Evolutionary conservation across 2,888 invertebrate genomes (phyloP), one percentile per base, ranked within the genome.

Genomic region (Myathropa florea): DNA sequence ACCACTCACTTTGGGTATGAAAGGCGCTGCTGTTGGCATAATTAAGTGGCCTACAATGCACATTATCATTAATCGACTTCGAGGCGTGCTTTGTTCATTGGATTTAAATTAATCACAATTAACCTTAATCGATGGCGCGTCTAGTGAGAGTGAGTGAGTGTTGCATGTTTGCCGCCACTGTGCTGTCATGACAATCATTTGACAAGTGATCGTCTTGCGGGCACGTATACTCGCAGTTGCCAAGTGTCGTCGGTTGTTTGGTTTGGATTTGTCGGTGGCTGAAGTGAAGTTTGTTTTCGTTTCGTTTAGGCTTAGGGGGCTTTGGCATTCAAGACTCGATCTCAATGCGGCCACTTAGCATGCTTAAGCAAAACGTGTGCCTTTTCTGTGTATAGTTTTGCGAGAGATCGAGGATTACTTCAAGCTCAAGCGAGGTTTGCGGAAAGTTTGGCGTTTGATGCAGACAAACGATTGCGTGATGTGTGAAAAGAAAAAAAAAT

Each of bases 41-140:
- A 65, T 46, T 53, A 46, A 24, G 10, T 46, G 64, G 14, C 24
- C 1, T n/a, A 46, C 28, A 65, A 65, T 65, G 26, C 39, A 53
- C 24, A 12, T 64, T 26, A 53, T 65, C 46, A 65, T 65, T 65
- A 65, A 65, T 65, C 28, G 46, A 65, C 65, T 46, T 26, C 64
- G n/a, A 65, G 46, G 46, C 18, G 23, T 65, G 64, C 7, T 46
- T 65, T 65, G 46, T 46, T 64, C 64, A 64, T 64, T 24, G 64
- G n/a, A 46, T 65, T 26, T 46, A 65, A 39, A 24, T 39, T 26
- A 10, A 46, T 53, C 24, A 65, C 28, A 46, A 28, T 65, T 28
- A 65, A 18, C 46, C 26, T 65, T 65, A 65, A 65, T 65, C 65
- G 46, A 65, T 26, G 64, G 64, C 26, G n/a, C n/a, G n/a, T 39